Evolutionary conservation across 2,888 invertebrate species (phyloP).

Genomic region (Athripsodes cinereus): DNA sequence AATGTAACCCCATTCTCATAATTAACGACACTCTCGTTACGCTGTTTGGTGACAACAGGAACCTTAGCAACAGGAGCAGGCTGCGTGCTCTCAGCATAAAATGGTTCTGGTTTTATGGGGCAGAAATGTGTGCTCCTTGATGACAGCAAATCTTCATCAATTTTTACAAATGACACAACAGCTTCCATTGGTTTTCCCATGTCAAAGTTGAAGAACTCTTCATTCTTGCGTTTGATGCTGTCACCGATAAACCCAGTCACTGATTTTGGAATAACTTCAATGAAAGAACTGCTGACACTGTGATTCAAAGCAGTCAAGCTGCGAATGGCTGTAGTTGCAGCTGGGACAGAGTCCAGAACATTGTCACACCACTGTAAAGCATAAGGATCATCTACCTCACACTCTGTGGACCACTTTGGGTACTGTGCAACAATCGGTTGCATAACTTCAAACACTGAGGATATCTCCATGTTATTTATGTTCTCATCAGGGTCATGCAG

Average conservation of each 20-base stretch:
- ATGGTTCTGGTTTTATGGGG: conserved; percentile 57
- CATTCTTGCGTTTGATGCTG: conserved; percentile 19
- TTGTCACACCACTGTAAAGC: conserved; percentile 37
- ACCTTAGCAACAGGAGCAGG: conserved; percentile 31
- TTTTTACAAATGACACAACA: conserved; percentile 27
- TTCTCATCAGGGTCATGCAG: conserved; percentile 21
- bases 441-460: not conserved
- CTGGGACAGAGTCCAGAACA: conserved; percentile 39
- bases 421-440: not conserved
- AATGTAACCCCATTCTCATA: conserved; percentile 70
- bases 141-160: conserved; percentile 61
- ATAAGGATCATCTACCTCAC: conserved; percentile 24
- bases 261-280: conserved; percentile 47
- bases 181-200: conserved; percentile 11
- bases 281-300: conserved; percentile 57
- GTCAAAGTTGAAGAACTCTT: conserved; percentile 13
- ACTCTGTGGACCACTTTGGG: not conserved
- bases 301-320: conserved; percentile 56
- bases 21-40: conserved; percentile 30
- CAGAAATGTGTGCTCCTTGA: conserved; percentile 78
- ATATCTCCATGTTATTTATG: not conserved
- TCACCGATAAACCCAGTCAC: conserved; percentile 24
- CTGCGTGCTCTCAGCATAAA: conserved; percentile 33
- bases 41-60: conserved; percentile 15
- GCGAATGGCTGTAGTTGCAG: conserved; percentile 41